These are phyloP conservation scores for Epinephelus awoara DNA, from an alignment of 2,797 vertebrate species.

Conservation along the genomic window DNA sequence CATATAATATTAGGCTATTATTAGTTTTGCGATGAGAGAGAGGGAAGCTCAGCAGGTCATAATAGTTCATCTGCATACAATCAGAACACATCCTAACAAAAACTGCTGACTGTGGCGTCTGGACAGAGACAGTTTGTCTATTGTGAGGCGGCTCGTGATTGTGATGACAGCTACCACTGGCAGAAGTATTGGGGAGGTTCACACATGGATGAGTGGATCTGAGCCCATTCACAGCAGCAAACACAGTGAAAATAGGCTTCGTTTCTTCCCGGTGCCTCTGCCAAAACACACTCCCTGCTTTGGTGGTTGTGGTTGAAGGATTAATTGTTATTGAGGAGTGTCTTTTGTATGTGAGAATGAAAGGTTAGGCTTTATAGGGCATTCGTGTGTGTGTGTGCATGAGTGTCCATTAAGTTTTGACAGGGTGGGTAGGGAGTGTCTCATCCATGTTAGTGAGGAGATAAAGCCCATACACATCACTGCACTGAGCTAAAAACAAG, in stretches of 20 bases:
- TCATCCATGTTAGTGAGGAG: conserved; percentile 44
- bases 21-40: background rate
- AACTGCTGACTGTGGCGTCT: conserved; percentile 59
- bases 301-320: conserved; percentile 57
- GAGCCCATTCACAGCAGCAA: conserved; percentile 17
- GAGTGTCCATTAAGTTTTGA: conserved; percentile 60
- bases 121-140: conserved; percentile 25
- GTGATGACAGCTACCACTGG: conserved; percentile 63
- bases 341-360: conserved; percentile 31
- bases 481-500: conserved; percentile 54
- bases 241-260: conserved; percentile 29
- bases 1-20: background rate
- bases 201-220: conserved; percentile 48
- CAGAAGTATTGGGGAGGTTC: conserved; percentile 47
- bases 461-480: conserved; percentile 55
- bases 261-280: conserved; percentile 30
- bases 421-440: conserved; percentile 60
- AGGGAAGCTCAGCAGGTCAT: conserved; percentile 31
- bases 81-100: conserved; percentile 27
- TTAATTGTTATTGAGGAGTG: conserved; percentile 56
- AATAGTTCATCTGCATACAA: conserved; percentile 44
- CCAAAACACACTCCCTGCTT: conserved; percentile 72
- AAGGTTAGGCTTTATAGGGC: conserved; percentile 18
- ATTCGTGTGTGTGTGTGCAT: background rate
- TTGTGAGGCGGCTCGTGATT: conserved; percentile 3